Base-by-base conservation (phyloP, 2,113 vertebrate species). In the Neodon shergylaensis region DNA sequence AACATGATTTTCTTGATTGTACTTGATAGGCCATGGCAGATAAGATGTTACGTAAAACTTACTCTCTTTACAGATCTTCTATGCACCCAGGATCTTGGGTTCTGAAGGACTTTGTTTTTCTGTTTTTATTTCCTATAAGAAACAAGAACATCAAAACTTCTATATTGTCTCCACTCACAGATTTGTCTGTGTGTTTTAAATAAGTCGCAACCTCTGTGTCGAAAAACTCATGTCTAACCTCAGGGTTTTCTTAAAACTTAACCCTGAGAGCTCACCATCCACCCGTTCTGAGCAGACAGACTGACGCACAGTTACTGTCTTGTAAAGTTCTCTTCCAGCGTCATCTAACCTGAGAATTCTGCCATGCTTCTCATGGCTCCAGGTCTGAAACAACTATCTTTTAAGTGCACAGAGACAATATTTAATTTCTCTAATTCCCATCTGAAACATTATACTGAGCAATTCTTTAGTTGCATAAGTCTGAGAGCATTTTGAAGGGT, bases 11-110 rank as follows among this genome's bases (percentile, higher is more conserved):
- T 97, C 5, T 19, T 96, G 63, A 95, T 87, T 82, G 95, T 96
- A 73, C 81, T 90, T 97, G 96, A 97, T 84, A 91, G 97, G 88
- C 88, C 88, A 96, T 76, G 4, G 82, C 70, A 95, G 88, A 95
- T 73, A 97, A 97, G 85, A 83, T 93, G 88, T 93, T 92, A 96
- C 49, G 97, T 98, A 97, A 98, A 90, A 98, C 98, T 94, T 81
- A 88, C 94, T 63, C 90, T 93, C 81, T 76, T 68, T 94, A 92
- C 90, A 92, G 94, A 97, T 78, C 73, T 70, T 22, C 36, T 72
- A 63, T 4, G 36, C 66, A 24, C 26, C 68, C 65, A 72, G 26
- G n/a, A 74, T 39, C 28, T 78, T 70, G 17, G 13, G 36, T 96
- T 95, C 39, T 94, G 47, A 95, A 58, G 58, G 61, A 58, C 72